These are phyloP conservation scores for Pantelozetes paolii DNA, from an alignment of 2,888 invertebrate genomes.

Conservation along the genomic window DNA sequence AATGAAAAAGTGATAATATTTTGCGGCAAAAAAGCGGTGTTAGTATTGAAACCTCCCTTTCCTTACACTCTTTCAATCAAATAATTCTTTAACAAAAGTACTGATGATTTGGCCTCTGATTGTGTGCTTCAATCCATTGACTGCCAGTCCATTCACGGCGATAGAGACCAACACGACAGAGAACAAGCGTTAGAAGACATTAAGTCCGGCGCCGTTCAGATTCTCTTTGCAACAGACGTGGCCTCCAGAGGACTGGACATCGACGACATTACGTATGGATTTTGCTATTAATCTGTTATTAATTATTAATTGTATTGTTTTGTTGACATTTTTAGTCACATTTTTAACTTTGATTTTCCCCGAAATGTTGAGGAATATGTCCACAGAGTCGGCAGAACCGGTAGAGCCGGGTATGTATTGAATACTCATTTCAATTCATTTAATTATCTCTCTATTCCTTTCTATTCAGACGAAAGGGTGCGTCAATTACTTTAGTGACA, in stretches of 20 bases:
- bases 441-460: not conserved
- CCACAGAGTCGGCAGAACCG: conserved; percentile 91
- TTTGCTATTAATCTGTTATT: no score
- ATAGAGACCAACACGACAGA: conserved; percentile 67
- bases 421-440: not conserved
- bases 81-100: conserved; percentile 54
- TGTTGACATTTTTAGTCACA: conserved; percentile 60
- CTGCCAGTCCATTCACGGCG: conserved; percentile 82
- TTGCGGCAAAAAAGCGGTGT: conserved; percentile 74
- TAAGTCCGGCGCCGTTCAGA: conserved; percentile 68
- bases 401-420: conserved; percentile 68
- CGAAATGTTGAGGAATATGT: conserved; percentile 92
- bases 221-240: conserved; percentile 90
- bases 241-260: conserved; percentile 92
- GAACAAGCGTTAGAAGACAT: conserved; percentile 74
- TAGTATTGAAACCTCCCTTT: conserved; percentile 48
- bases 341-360: conserved; percentile 89
- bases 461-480: conserved; percentile 61
- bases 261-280: conserved; percentile 68
- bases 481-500: conserved; percentile 75
- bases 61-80: not conserved
- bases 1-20: conserved; percentile 85
- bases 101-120: conserved; percentile 76
- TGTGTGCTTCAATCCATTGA: conserved; percentile 64
- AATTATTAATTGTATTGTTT: not conserved